A percentile compares a stretch with the other conserved stretches of the same genome.
Conservation (phyloP, 1,140 invertebrate genomes). For the Aporrectodea caliginosa region DNA sequence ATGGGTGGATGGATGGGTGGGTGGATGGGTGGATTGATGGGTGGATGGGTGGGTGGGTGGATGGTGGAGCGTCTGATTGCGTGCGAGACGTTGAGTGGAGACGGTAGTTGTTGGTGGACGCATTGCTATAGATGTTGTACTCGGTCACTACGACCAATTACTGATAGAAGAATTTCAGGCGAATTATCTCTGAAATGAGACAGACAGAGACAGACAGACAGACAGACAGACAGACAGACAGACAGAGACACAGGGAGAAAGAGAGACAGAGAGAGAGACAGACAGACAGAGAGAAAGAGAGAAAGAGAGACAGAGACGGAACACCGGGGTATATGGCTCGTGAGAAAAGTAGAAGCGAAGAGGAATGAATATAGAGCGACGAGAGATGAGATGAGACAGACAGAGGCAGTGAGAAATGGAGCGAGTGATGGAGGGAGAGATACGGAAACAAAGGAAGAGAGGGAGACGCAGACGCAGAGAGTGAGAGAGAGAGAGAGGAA, state of each 20-base stretch:
- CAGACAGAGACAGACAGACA: background rate
- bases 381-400: background rate
- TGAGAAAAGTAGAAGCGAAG: too few relatives aligned
- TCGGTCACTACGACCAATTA: too few relatives aligned
- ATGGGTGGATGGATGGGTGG: too few relatives aligned
- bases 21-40: too few relatives aligned
- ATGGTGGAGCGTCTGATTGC: too few relatives aligned
- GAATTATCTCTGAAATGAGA: too few relatives aligned
- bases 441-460: background rate
- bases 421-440: background rate
- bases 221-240: background rate
- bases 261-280: background rate
- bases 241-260: background rate
- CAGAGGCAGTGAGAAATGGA: background rate
- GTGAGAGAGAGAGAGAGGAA: background rate
- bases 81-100: too few relatives aligned
- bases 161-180: too few relatives aligned
- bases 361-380: background rate
- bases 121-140: too few relatives aligned
- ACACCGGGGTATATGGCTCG: background rate
- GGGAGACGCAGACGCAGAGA: background rate
- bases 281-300: background rate
- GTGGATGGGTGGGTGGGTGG: too few relatives aligned
- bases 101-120: too few relatives aligned
- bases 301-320: background rate